Base-by-base conservation (phyloP, 2,888 invertebrate genomes). In the Acrobasis consociella region DNA sequence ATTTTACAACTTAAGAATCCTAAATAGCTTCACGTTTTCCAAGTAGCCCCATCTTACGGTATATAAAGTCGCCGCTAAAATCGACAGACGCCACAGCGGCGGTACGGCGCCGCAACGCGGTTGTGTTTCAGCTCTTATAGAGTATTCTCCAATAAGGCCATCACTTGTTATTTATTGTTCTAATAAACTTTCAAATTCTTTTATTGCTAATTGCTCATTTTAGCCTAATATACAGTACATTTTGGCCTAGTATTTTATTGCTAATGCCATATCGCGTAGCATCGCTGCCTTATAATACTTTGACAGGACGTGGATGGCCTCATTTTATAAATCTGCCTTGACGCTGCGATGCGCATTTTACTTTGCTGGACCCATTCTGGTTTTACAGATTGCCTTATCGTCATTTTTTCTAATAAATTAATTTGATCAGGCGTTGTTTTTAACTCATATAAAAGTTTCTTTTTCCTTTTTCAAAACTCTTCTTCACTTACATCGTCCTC, bases 281-380 rank as follows among this genome's bases (percentile, higher is more conserved):
- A 61, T 58, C 13, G 63, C 58, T 61, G 22, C 63, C 65, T 61
- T 58, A 63, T 58, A 51, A 65, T 9, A 49, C 61, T 61, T 55
- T 51, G n/a, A 52, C 55, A 59, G 53, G 66, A 66, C 52, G 66
- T 66, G 50, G 55, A 62, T 64, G 62, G 59, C 51, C 64, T 53
- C 55, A 63, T 15, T 62, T 67, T 67, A 63, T 63, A 64, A 31
- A 66, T 61, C 60, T 52, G 52, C 38, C 66, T 63, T 15, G 65
- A 63, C 53, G 63, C 65, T 59, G 65, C 63, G 16, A 65, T 51
- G 37, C 63, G 63, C 46, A 63, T 63, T 50, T 63, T 60, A 46
- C 65, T 63, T 65, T 65, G 60, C 42, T 60, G 51, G 59, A 58
- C 50, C 65, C 65, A 65, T 60, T 62, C 38, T 8, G 55, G 58